Evolutionary conservation across 1,140 invertebrate species (phyloP), one percentile per base, ranked within the genome.

Genomic region (Gonioctena quinquepunctata): DNA sequence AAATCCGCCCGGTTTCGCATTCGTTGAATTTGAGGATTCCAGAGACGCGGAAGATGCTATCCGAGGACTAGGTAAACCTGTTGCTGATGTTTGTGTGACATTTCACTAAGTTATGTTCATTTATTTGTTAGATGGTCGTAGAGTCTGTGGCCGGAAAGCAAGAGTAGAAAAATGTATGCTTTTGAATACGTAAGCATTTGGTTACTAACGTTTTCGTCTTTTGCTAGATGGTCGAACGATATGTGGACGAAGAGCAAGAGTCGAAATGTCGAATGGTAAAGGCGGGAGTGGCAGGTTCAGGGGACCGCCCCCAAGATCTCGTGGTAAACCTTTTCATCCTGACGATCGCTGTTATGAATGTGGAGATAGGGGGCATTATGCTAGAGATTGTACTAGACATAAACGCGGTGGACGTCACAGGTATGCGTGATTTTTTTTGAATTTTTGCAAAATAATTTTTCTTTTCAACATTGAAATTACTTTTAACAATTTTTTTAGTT

Each of bases 41-140:
- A 83, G 92, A 70, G 96, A 98, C 85, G 96, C 96, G 5, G 95
- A 96, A 81, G 96, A 99, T 86, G 94, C 96, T 13, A 93, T 96
- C 27, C 87, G 90, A 79, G 90, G 87, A 21, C 78, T 93, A 62
- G 91, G 93, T 88, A 90, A 90, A 67, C 21, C 11, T 13, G n/a
- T 16, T n/a, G n/a, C 33, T 19, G 28, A 42, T 63, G 28, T 63
- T 49, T 63, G 16, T 26, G 56, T 59, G 59, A 19, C 28, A 21
- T 63, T 21, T 19, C 27, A 63, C 28, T 49, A 48, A 63, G 27
- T 28, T 63, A n/a, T 48, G n/a, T 49, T 63, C 61, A 63, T 63
- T 63, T 28, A 63, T 63, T 63, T 63, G 33, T 63, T 28, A 63
- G 61, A 63, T 63, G 61, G 61, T 63, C 61, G 33, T 63, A 63